Percentiles rank a stretch among this genome's conserved stretches.
Conservation (phyloP, 1,140 invertebrate genomes). For the Drosophila guanche region DNA sequence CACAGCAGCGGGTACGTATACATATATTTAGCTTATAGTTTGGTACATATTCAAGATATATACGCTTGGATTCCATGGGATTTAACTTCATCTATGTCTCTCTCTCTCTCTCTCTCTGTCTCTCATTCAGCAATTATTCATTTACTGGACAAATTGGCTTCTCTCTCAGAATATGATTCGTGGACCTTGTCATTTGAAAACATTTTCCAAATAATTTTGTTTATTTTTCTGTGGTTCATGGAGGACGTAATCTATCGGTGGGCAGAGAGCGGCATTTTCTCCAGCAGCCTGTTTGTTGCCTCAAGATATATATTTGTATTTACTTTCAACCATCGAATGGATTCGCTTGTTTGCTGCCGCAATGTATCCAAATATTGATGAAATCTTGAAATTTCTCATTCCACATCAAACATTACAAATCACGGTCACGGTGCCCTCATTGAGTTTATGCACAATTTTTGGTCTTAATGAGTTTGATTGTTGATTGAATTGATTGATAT, state of each 20-base stretch:
- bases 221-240: slow-evolving; percentile 21
- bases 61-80: slow-evolving; percentile 56
- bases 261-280: slow-evolving; percentile 2
- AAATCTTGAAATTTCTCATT: slow-evolving; percentile 6
- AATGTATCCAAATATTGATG: slow-evolving; percentile 25
- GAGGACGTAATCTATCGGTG: not conserved
- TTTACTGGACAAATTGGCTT: slow-evolving; percentile 44
- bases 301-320: slow-evolving; percentile 30
- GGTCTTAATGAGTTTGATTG: slow-evolving; percentile 18
- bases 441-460: slow-evolving; percentile 34
- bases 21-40: slow-evolving; percentile 33
- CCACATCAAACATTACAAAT: not conserved
- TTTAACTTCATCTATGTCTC: slow-evolving; percentile 19
- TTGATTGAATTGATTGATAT: slow-evolving; percentile 27
- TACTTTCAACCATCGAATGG: slow-evolving; percentile 16
- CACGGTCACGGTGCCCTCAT: slow-evolving; percentile 35
- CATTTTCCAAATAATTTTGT: slow-evolving; percentile 12
- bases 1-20: not conserved
- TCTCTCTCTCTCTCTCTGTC: not conserved
- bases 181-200: slow-evolving; percentile 45
- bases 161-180: not conserved
- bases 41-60: slow-evolving; percentile 17
- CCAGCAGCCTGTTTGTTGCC: slow-evolving; percentile 29
- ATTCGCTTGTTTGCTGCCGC: slow-evolving; percentile 11
- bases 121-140: slow-evolving; percentile 28